These are phyloP conservation scores for Anser cygnoides DNA, from an alignment of 2,113 vertebrate species.

Conservation along the genomic window DNA sequence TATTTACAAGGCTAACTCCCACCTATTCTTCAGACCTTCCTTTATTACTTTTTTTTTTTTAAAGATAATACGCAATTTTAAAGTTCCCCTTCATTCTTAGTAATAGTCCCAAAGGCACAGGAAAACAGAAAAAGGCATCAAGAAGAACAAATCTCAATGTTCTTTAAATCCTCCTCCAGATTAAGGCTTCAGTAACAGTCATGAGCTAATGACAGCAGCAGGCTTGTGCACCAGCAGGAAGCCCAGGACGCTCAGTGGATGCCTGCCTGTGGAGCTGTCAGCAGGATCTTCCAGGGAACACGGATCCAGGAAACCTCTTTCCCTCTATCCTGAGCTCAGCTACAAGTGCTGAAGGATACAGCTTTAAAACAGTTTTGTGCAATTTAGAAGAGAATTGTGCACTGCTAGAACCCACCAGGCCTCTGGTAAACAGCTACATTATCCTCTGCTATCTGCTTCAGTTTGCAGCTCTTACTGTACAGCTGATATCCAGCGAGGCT, in stretches of 20 bases:
- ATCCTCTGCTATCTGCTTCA: not conserved
- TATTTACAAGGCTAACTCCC: not conserved
- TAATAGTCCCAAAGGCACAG: not conserved
- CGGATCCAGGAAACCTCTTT: not conserved
- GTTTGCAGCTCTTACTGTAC: not conserved
- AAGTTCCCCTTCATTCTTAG: not conserved
- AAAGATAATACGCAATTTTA: not conserved
- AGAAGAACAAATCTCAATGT: not conserved
- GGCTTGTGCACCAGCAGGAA: not conserved
- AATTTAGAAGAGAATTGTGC: not conserved
- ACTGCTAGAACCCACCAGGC: not conserved
- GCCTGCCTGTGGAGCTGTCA: not conserved
- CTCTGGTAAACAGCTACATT: not conserved
- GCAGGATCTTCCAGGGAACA: not conserved
- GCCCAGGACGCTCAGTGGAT: not conserved
- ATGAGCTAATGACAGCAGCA: not conserved
- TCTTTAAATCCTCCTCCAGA: not conserved
- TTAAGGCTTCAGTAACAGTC: not conserved
- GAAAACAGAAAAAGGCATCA: not conserved
- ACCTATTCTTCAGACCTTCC: not conserved
- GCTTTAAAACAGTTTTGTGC: not conserved
- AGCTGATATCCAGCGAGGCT: not conserved
- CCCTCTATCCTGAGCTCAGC: not conserved
- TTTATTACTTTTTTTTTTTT: not conserved
- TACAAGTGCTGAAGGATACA: not conserved